Evolutionary conservation across 2,888 invertebrate species (phyloP).

Genomic region (Sinopyrophorus schimmeli): DNA sequence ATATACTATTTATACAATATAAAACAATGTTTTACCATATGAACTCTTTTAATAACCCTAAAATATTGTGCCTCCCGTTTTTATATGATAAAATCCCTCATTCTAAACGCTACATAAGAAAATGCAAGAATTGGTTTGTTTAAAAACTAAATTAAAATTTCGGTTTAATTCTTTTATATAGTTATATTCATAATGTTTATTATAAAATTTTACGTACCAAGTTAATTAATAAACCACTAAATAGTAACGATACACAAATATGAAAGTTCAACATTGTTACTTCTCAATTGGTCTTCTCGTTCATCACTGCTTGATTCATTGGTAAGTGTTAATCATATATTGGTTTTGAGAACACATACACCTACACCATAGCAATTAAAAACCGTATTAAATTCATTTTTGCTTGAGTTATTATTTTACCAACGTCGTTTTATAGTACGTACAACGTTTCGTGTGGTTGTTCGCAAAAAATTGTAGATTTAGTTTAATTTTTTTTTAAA

Average conservation of each 20-base stretch:
- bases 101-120: too few species aligned
- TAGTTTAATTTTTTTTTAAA: too few species aligned
- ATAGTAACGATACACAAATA: slow-evolving; percentile 4
- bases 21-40: too few species aligned
- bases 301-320: slow-evolving; percentile 10
- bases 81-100: too few species aligned
- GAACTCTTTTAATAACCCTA: too few species aligned
- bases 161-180: too few species aligned
- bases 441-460: slow-evolving; percentile 11
- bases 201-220: too few species aligned
- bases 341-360: slow-evolving; percentile 11
- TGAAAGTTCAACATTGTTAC: slow-evolving; percentile 2
- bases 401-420: slow-evolving; percentile 19
- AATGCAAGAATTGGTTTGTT: too few species aligned
- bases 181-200: too few species aligned
- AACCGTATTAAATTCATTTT: slow-evolving; percentile 16
- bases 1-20: too few species aligned
- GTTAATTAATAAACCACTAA: slow-evolving; percentile 5
- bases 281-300: slow-evolving; percentile 8
- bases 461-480: slow-evolving; percentile 8
- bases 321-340: slow-evolving; percentile 17
- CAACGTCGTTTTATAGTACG: slow-evolving; percentile 13
- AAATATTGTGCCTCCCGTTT: too few species aligned
- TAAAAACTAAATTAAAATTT: too few species aligned
- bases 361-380: slow-evolving; percentile 19